Evolutionary conservation across 1,140 invertebrate species (phyloP).

Genomic region (Bombus soroeensis): DNA sequence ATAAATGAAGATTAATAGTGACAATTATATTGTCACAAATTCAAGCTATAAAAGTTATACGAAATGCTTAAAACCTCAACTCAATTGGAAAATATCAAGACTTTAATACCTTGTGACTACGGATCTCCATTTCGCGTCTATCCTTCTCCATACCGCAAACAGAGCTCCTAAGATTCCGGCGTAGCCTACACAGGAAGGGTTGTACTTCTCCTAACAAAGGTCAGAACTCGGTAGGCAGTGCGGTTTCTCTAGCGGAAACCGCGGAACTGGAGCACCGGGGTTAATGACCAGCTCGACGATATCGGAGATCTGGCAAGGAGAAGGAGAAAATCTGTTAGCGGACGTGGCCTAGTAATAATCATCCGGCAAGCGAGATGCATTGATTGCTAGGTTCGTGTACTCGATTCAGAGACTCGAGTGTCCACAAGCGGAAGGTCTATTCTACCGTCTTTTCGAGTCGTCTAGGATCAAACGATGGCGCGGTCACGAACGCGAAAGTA

Average conservation of each 20-base stretch:
- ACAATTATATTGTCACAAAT: too few species aligned
- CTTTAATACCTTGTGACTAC: too few species aligned
- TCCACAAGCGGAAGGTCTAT: conserved; percentile 17
- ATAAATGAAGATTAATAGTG: too few species aligned
- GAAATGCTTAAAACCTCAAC: too few species aligned
- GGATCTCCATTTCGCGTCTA: too few species aligned
- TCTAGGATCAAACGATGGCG: conserved; percentile 40
- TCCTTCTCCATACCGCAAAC: too few species aligned
- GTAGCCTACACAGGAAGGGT: background rate
- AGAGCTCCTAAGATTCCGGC: background rate
- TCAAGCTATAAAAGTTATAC: too few species aligned
- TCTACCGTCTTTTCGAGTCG: conserved; percentile 11
- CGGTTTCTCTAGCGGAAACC: background rate
- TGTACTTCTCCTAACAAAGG: background rate
- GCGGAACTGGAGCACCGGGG: background rate
- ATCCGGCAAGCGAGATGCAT: background rate
- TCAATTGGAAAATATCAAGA: too few species aligned
- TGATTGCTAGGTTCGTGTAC: background rate
- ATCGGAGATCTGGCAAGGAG: background rate
- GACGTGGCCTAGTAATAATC: conserved; percentile 20
- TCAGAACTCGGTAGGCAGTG: background rate
- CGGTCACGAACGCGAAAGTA: background rate
- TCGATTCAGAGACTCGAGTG: background rate
- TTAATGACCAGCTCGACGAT: background rate
- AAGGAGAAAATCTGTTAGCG: conserved; percentile 19